Evolutionary conservation across 2,113 vertebrate genomes (phyloP).

Genomic region (Noturus placidus): DNA sequence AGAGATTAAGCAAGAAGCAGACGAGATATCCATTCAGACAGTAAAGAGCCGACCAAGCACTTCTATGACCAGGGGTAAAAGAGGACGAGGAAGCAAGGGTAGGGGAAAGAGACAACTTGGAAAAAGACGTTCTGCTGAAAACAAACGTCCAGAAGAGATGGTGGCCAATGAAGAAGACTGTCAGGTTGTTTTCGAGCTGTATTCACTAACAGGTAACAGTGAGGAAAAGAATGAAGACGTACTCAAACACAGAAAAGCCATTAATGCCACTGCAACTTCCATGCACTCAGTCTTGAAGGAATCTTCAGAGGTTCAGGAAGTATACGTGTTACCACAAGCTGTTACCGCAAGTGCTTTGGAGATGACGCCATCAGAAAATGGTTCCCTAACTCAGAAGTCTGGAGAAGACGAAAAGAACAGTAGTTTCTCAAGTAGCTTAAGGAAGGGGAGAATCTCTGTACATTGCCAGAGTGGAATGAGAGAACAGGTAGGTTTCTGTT

Average conservation of each 20-base stretch:
- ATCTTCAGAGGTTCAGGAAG: slow-evolving; percentile 56
- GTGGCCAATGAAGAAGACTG: slow-evolving; percentile 63
- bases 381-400: slow-evolving; percentile 35
- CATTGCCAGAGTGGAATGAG: neutral
- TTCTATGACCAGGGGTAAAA: slow-evolving; percentile 35
- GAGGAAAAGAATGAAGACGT: slow-evolving; percentile 51
- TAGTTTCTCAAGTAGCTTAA: slow-evolving; percentile 63
- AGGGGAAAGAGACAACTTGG: slow-evolving; percentile 27
- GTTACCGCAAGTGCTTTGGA: slow-evolving; percentile 58
- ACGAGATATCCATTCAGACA: slow-evolving; percentile 64
- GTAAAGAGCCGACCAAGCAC: slow-evolving; percentile 50
- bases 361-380: slow-evolving; percentile 48
- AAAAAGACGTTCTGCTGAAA: slow-evolving; percentile 38
- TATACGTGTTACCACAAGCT: slow-evolving; percentile 58
- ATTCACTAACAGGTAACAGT: slow-evolving; percentile 47
- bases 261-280: slow-evolving; percentile 30
- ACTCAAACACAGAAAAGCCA: neutral
- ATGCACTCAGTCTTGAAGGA: slow-evolving; percentile 47
- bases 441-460: slow-evolving; percentile 34
- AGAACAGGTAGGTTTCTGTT: slow-evolving; percentile 52
- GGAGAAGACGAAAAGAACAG: slow-evolving; percentile 44
- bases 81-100: slow-evolving; percentile 45
- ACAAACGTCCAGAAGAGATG: slow-evolving; percentile 35
- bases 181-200: slow-evolving; percentile 64
- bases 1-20: slow-evolving; percentile 71